Percentiles rank a stretch among this genome's conserved stretches.
Conservation (phyloP, 2,797 vertebrate genomes). For the Poecilia gillii region DNA sequence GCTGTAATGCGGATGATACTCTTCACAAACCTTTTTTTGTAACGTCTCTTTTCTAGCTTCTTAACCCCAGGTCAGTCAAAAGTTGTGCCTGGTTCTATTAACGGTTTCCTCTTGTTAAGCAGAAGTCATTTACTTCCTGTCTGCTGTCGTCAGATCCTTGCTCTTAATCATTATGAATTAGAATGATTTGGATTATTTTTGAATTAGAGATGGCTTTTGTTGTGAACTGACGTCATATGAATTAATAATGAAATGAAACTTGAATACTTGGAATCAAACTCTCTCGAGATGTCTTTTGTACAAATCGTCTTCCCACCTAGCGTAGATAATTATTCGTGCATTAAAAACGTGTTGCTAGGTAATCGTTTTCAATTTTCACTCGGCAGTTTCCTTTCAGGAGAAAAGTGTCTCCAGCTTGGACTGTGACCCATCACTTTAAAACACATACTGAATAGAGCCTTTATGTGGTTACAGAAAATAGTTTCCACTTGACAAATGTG, state of each 20-base stretch:
- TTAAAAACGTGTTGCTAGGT: not conserved
- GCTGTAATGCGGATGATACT: not conserved
- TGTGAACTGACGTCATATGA: not conserved
- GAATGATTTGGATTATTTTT: not conserved
- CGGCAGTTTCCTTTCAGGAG: too few relatives aligned
- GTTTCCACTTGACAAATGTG: not conserved
- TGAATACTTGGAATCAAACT: not conserved
- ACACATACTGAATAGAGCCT: not conserved
- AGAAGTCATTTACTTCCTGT: not conserved
- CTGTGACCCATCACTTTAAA: not conserved
- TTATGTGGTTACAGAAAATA: constrained; percentile 1
- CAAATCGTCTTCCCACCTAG: not conserved
- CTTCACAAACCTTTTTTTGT: not conserved
- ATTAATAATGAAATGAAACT: not conserved
- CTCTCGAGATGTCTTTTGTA: not conserved
- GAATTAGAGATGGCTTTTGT: not conserved
- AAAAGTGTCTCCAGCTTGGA: not conserved
- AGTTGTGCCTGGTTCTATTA: not conserved
- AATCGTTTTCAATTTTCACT: not conserved
- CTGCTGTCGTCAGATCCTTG: not conserved
- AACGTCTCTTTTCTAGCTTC: not conserved
- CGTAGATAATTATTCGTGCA: not conserved
- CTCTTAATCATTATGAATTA: not conserved
- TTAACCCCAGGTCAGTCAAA: not conserved
- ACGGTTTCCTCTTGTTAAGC: not conserved